These are phyloP conservation scores for Triplophysa rosa DNA, from an alignment of 2,113 vertebrate species.

Conservation along the genomic window DNA sequence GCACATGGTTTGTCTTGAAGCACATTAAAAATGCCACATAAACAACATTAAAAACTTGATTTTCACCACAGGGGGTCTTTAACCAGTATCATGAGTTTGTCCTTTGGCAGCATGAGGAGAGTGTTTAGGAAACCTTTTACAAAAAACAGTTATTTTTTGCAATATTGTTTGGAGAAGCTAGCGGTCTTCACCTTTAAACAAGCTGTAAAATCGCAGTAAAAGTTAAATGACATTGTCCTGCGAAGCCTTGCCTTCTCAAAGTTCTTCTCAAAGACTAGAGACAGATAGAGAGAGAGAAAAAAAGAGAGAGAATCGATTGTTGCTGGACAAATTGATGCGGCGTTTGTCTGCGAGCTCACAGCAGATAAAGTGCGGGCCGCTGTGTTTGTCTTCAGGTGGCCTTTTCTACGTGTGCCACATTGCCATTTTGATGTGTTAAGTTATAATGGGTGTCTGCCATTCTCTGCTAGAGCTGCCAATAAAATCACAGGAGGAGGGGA, in stretches of 20 bases:
- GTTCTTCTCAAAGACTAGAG: conserved; percentile 23
- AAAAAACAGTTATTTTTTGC: too few species aligned
- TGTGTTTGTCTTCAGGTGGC: conserved; percentile 79
- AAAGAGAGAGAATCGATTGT: conserved; percentile 76
- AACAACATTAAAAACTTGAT: too few species aligned
- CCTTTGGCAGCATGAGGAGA: too few species aligned
- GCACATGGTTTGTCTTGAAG: too few species aligned
- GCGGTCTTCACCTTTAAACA: too few species aligned
- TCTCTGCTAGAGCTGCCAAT: conserved; percentile 76
- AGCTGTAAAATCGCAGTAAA: neutral
- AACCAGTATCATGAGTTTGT: too few species aligned
- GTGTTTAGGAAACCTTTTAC: too few species aligned
- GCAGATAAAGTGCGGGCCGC: conserved; percentile 71
- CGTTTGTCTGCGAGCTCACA: conserved; percentile 70
- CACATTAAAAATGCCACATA: too few species aligned
- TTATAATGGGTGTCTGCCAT: conserved; percentile 76
- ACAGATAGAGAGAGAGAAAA: conserved; percentile 61
- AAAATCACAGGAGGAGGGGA: conserved; percentile 72
- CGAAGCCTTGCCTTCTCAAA: conserved; percentile 31
- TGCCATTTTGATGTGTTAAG: conserved; percentile 79
- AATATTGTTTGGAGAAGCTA: too few species aligned
- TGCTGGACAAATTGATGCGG: conserved; percentile 75
- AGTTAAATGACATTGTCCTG: conserved; percentile 20
- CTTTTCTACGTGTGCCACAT: conserved; percentile 76
- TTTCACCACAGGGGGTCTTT: too few species aligned